Evolutionary conservation across 2,113 vertebrate genomes (phyloP).

Genomic region (Herpailurus yagouaroundi): DNA sequence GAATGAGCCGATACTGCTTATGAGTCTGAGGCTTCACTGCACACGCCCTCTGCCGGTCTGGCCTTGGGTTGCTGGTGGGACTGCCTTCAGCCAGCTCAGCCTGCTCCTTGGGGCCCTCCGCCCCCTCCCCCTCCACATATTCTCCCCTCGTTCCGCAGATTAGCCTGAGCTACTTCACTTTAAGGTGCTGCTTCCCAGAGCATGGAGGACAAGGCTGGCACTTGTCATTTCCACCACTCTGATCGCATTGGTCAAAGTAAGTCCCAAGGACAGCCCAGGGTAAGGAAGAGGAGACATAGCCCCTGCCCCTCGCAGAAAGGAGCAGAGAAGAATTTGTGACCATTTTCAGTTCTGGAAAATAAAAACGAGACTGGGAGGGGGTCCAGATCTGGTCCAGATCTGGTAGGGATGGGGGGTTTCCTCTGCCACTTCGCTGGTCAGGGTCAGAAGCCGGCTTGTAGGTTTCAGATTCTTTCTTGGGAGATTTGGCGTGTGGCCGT

Average conservation of each 20-base stretch:
- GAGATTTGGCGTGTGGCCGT: neutral
- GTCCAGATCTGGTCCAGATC: too few relatives aligned
- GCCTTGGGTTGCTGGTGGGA: neutral
- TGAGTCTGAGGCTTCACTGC: neutral
- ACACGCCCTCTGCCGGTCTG: neutral
- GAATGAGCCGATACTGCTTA: neutral
- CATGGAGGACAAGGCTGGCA: too few relatives aligned
- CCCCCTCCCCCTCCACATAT: fast-evolving
- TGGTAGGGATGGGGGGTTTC: neutral
- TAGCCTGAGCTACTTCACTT: neutral
- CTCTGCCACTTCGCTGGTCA: too few relatives aligned
- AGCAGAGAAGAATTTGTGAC: too few relatives aligned
- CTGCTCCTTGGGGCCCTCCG: neutral
- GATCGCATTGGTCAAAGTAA: neutral
- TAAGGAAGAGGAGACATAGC: fast-evolving
- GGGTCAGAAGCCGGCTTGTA: fast-evolving
- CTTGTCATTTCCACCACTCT: fast-evolving
- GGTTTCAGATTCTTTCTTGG: neutral
- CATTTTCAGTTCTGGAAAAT: neutral
- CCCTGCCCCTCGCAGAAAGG: neutral
- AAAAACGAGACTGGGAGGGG: neutral
- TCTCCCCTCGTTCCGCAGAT: neutral
- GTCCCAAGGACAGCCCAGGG: neutral
- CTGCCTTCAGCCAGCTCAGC: too few relatives aligned
- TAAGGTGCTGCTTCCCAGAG: neutral